Conservation (phyloP, 1,140 invertebrate genomes). For the Temnothorax longispinosus region DNA sequence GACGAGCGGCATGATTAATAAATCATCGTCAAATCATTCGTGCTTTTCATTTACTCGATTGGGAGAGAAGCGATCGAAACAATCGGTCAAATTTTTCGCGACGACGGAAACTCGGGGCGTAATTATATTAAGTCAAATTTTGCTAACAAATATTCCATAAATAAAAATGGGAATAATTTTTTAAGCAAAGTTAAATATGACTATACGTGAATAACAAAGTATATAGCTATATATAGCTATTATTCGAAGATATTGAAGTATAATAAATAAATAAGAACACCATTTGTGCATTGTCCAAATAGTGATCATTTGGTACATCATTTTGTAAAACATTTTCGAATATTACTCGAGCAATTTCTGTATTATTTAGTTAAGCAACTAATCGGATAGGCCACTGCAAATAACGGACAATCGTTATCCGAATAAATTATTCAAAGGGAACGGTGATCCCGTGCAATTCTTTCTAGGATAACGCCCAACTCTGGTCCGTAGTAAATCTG, state of each 20-base stretch:
- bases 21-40: slow-evolving; percentile 30
- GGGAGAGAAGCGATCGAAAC: not conserved
- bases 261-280: not conserved
- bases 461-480: slow-evolving; percentile 26
- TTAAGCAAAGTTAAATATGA: not conserved
- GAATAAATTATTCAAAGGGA: slow-evolving; percentile 45
- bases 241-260: not conserved
- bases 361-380: not conserved
- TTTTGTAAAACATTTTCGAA: not conserved
- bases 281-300: not conserved
- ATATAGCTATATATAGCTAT: not conserved
- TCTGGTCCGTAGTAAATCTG: slow-evolving; percentile 19
- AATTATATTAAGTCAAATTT: not conserved
- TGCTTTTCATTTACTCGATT: slow-evolving; percentile 7
- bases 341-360: not conserved
- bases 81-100: not conserved
- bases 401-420: not conserved
- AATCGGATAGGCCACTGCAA: not conserved
- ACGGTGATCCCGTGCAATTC: not conserved
- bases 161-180: not conserved
- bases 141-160: not conserved
- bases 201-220: not conserved
- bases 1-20: slow-evolving; percentile 53
- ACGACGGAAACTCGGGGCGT: not conserved
- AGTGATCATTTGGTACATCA: not conserved